These are phyloP conservation scores for Forbesichthys agassizii DNA, from an alignment of 2,113 vertebrate genomes.

Conservation along the genomic window DNA sequence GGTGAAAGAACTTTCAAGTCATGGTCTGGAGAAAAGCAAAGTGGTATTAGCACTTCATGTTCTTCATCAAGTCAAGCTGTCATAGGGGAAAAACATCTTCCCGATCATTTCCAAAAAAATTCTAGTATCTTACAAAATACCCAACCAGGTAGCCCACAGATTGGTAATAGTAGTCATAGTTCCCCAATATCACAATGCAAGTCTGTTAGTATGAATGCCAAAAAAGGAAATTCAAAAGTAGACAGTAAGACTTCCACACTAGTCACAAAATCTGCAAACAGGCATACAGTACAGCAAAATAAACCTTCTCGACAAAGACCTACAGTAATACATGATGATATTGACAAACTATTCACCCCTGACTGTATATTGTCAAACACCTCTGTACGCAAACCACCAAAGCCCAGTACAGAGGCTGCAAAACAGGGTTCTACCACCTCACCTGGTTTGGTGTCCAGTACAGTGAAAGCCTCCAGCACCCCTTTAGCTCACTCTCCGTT, in stretches of 20 bases:
- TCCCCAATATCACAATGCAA: conserved; percentile 15
- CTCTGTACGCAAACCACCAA: conserved; percentile 19
- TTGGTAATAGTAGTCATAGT: neutral
- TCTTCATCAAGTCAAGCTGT: neutral
- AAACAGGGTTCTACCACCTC: neutral
- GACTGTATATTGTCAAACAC: conserved; percentile 39
- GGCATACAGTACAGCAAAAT: conserved; percentile 14
- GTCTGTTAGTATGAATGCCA: neutral
- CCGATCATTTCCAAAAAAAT: neutral
- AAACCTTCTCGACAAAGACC: conserved; percentile 28
- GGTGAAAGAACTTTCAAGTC: conserved; percentile 15
- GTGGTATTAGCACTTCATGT: neutral
- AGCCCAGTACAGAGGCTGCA: conserved; percentile 12
- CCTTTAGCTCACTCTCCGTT: neutral
- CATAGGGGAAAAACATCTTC: neutral
- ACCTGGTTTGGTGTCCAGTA: conserved; percentile 6
- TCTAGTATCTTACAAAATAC: neutral
- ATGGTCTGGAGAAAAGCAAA: conserved; percentile 7
- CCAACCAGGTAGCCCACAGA: conserved; percentile 1
- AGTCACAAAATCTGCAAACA: conserved; percentile 16
- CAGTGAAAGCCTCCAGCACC: neutral
- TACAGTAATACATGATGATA: conserved; percentile 10
- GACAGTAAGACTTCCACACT: conserved; percentile 10
- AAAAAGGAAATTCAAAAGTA: neutral
- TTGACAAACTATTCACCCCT: conserved; percentile 57